phyloP scores from a whole-genome alignment of 2,797 vertebrate genomes.

The Acropternis orthonyx region DNA sequence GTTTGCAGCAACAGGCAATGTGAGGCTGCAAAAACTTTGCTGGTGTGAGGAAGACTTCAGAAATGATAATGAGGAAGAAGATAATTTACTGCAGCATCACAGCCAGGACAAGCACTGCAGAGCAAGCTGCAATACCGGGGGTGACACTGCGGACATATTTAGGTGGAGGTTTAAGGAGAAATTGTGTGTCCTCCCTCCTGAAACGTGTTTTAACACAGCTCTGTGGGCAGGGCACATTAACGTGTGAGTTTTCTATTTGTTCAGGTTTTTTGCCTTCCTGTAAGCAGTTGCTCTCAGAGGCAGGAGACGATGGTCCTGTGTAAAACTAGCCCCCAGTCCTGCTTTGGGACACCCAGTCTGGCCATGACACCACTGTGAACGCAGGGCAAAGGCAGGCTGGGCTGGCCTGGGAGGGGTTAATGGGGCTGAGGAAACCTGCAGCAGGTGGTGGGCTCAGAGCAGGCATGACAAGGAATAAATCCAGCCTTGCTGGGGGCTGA shows the following conservation, averaged over 20 bases:
- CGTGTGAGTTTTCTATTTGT: background rate
- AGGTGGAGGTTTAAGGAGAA: background rate
- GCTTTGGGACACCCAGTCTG: background rate
- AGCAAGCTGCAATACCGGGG: background rate
- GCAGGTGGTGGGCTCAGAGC: background rate
- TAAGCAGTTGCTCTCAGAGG: background rate
- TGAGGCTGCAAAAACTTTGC: background rate
- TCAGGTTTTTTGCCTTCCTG: background rate
- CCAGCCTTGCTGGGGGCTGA: background rate
- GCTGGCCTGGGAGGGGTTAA: background rate
- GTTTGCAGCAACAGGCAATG: background rate
- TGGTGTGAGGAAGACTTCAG: background rate
- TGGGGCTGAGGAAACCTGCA: background rate
- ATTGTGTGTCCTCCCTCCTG: background rate
- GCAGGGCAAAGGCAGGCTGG: background rate
- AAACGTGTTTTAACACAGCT: background rate
- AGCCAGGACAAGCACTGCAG: background rate
- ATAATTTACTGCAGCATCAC: background rate
- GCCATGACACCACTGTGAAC: fast-evolving
- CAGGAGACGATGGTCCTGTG: background rate
- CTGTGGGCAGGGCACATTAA: background rate
- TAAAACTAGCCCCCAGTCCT: background rate
- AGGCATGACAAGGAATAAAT: background rate
- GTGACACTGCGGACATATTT: background rate
- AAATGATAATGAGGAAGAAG: background rate